A percentile compares a stretch with the other conserved stretches of the same genome.
Conservation (phyloP, 2,113 vertebrate species). For the Poicephalus meyeri region DNA sequence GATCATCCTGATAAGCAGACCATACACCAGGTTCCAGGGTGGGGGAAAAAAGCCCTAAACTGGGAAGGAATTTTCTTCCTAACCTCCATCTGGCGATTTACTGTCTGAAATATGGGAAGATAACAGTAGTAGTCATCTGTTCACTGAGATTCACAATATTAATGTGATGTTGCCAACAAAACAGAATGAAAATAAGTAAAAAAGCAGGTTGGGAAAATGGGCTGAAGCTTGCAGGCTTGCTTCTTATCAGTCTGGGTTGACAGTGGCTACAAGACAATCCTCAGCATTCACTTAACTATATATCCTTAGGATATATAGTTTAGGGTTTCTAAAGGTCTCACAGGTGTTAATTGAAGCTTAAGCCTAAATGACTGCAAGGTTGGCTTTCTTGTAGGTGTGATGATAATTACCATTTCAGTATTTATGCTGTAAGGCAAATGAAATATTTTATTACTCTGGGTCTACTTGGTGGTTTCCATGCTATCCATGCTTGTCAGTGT, state of each 20-base stretch:
- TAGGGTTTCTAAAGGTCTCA: background rate
- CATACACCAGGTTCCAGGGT: background rate
- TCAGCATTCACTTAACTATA: background rate
- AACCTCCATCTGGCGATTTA: background rate
- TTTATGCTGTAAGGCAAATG: background rate
- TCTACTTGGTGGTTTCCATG: constrained; percentile 34
- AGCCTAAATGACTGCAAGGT: background rate
- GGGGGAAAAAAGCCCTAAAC: background rate
- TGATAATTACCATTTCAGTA: background rate
- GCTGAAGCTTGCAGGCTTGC: background rate
- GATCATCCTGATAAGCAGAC: background rate
- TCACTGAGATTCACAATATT: background rate
- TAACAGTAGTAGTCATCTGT: background rate
- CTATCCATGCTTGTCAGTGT: background rate
- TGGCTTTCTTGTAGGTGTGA: background rate
- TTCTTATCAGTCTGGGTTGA: background rate
- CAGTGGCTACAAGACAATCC: background rate
- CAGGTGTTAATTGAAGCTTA: background rate
- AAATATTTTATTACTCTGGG: constrained; percentile 55
- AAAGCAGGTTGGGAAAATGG: background rate
- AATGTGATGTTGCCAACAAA: background rate
- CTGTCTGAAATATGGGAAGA: background rate
- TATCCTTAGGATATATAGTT: too few relatives aligned
- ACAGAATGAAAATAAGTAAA: background rate
- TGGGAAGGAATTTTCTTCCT: background rate